Base-by-base conservation (phyloP, 2,797 vertebrate genomes). In the Chelon auratus region DNA sequence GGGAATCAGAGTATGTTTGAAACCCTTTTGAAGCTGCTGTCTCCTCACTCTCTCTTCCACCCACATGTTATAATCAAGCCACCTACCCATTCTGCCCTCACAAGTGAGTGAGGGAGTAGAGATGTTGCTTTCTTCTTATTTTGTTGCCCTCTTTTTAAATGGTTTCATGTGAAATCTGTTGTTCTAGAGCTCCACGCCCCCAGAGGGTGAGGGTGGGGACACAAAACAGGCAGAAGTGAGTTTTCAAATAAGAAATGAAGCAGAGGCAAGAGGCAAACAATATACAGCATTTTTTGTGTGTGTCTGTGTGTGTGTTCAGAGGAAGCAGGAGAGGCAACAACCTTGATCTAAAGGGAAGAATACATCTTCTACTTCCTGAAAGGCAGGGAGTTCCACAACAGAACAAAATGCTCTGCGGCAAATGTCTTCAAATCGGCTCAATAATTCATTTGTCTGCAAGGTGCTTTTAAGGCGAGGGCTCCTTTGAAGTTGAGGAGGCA, bases 381-480 rank as follows among this genome's bases (percentile, higher is more conserved):
- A 87, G 84, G 72, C 80, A 81, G 80, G 73, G 81, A 75, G 52
- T 72, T 85, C 73, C 69, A 75, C 48, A 2, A 68, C 63, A 47
- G 87, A 89, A 91, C 84, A 91, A 92, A 92, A 91, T 26, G 56
- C 80, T 87, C 51, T 1, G 64, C 40, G 53, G 71, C 76, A 79
- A 83, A 83, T 26, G 62, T 83, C 77, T 88, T 91, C 77, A 85
- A 77, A 84, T 85, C 22, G 37, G 62, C 78, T 90, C 64, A 92
- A 92, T 92, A 90, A 92, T 91, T 89, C 14, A 93, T 91, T 85
- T 88, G 82, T 86, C 81, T 88, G 70, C 8, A 10, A 88, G 83
- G 72, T 59, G 53, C 71, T 83, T 76, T 47, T 51, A 57, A 83
- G 67, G 68, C 39, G 13, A 62, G 47, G 74, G 10, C 40, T 70